phyloP scores from a whole-genome alignment of 2,888 invertebrate species.

The Thymelicus sylvestris region DNA sequence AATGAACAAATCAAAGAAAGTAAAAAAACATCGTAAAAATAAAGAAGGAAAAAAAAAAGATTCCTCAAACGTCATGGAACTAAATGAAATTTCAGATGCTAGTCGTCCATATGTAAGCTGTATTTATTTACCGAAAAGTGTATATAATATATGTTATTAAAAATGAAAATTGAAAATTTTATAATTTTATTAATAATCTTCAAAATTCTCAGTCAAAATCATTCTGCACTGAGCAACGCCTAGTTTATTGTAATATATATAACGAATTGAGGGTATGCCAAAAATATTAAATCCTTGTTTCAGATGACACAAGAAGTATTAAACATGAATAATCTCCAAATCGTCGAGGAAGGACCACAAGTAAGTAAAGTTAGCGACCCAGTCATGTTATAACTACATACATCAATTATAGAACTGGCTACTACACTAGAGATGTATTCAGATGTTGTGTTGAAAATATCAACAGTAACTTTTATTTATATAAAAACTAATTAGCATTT shows the following conservation, averaged over 20 bases:
- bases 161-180: too few relatives aligned
- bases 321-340: neutral
- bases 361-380: neutral
- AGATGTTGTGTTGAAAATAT: too few relatives aligned
- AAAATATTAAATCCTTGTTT: neutral
- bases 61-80: neutral
- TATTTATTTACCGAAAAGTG: too few relatives aligned
- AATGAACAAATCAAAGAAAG: neutral
- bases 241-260: neutral
- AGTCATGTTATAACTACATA: too few relatives aligned
- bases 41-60: neutral
- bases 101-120: slow-evolving; percentile 5
- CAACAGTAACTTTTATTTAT: too few relatives aligned
- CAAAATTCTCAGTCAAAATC: too few relatives aligned
- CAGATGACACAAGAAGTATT: slow-evolving; percentile 1
- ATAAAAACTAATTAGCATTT: too few relatives aligned
- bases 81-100: slow-evolving; percentile 10
- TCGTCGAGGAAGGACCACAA: neutral
- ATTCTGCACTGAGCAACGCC: too few relatives aligned
- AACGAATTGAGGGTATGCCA: neutral
- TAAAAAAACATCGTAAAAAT: neutral
- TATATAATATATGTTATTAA: too few relatives aligned
- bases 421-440: too few relatives aligned
- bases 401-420: too few relatives aligned
- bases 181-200: too few relatives aligned